A percentile compares a stretch with the other conserved stretches of the same genome.
Conservation (phyloP, 2,888 invertebrate genomes). For the Suillia variegata region DNA sequence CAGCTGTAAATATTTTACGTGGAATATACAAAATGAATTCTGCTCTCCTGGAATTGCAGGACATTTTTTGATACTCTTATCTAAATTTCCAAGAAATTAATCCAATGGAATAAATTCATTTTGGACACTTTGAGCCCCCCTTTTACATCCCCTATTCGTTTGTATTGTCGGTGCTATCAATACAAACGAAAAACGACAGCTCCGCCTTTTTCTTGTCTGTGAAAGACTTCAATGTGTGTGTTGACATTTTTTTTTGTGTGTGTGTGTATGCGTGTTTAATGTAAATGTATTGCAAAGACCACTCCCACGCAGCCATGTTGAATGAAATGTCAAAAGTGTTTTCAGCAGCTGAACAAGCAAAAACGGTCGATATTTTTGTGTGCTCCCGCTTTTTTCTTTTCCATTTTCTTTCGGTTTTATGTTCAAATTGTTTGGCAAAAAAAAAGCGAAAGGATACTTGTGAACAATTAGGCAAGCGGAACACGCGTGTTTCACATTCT, state of each 20-base stretch:
- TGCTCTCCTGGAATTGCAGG: too few relatives aligned
- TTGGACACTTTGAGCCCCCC: conserved; percentile 21
- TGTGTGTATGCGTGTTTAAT: conserved; percentile 3
- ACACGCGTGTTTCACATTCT: neutral
- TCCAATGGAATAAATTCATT: conserved; percentile 39
- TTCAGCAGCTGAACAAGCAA: conserved; percentile 32
- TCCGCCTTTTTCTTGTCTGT: conserved; percentile 39
- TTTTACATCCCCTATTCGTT: too few relatives aligned
- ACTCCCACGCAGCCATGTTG: conserved; percentile 62
- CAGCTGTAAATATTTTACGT: too few relatives aligned
- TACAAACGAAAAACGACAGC: conserved; percentile 25
- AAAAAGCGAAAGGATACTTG: conserved; percentile 1
- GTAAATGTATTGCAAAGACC: conserved; percentile 38
- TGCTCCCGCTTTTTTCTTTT: conserved; percentile 1
- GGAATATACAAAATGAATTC: too few relatives aligned
- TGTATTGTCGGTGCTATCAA: neutral
- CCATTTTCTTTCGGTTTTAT: conserved; percentile 1
- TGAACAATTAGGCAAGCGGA: neutral
- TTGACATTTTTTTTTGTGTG: neutral
- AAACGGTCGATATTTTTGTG: conserved; percentile 24
- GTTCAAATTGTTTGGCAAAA: neutral
- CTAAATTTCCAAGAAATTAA: neutral
- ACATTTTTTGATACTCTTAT: too few relatives aligned
- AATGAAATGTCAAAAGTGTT: conserved; percentile 41
- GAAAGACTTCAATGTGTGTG: too few relatives aligned